Conservation (phyloP, 2,113 vertebrate genomes). For the Gorsachius goisagi region DNA sequence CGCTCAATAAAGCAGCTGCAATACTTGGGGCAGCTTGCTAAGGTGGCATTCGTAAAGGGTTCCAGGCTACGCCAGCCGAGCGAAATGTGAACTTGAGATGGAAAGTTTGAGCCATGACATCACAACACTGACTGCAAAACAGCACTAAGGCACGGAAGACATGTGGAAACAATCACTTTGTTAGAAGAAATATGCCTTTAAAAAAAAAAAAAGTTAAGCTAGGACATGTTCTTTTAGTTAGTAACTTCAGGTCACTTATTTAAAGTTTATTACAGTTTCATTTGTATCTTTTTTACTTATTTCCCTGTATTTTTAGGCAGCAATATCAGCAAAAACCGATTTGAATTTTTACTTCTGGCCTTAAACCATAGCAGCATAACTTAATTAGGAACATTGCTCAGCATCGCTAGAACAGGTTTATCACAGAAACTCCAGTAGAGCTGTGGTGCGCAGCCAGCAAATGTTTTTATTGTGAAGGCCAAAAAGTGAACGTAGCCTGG, state of each 20-base stretch:
- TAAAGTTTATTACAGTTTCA: conserved; percentile 28
- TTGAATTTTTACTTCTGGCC: conserved; percentile 48
- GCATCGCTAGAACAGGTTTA: neutral
- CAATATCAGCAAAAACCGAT: conserved; percentile 16
- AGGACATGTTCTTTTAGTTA: conserved; percentile 46
- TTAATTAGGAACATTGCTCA: neutral
- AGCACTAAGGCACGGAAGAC: neutral
- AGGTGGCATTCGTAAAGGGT: neutral
- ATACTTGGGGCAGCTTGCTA: neutral
- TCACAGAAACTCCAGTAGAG: neutral
- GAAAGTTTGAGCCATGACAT: conserved; percentile 40
- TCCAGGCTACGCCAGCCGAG: neutral
- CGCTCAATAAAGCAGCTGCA: neutral
- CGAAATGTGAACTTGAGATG: neutral
- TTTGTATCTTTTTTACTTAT: conserved; percentile 44
- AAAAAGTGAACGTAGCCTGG: neutral
- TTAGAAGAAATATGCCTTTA: neutral
- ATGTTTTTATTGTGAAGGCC: neutral
- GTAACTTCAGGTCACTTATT: conserved; percentile 51
- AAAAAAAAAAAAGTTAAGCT: neutral
- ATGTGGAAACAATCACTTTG: conserved; percentile 54
- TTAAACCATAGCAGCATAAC: conserved; percentile 9
- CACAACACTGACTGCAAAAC: neutral
- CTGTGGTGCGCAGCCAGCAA: neutral
- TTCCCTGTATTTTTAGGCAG: conserved; percentile 39